Evolutionary conservation across 2,113 vertebrate genomes (phyloP).

Genomic region (human): DNA sequence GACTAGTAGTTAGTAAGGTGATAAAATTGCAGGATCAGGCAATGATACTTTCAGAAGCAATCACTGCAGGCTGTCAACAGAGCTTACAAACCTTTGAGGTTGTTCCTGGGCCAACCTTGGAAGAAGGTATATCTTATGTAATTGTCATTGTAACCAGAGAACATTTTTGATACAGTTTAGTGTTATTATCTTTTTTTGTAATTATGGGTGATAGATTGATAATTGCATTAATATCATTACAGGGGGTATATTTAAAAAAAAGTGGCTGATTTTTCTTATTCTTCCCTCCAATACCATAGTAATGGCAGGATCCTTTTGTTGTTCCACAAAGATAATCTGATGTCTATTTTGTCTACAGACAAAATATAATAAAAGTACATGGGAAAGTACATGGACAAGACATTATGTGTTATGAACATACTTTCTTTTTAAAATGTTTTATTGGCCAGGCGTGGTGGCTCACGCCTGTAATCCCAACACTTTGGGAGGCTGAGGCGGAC

Average conservation of each 20-base stretch:
- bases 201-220: neutral
- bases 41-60: conserved; percentile 27
- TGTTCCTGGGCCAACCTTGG: neutral
- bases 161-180: neutral
- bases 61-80: neutral
- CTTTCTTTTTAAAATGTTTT: neutral
- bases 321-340: conserved; percentile 21
- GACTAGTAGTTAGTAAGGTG: neutral
- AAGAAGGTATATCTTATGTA: neutral
- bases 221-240: neutral
- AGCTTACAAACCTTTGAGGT: neutral
- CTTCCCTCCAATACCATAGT: neutral
- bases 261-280: neutral
- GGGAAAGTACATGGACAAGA: neutral
- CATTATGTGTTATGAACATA: neutral
- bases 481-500: no score
- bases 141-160: neutral
- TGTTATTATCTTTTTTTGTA: neutral
- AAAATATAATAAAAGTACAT: conserved; percentile 35
- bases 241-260: neutral
- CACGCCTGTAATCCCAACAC: no score
- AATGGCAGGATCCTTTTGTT: neutral
- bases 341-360: neutral
- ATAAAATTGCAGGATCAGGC: neutral
- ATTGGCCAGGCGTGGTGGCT: no score